phyloP scores from a whole-genome alignment of 2,113 vertebrate species.

The Anolis sagrei region DNA sequence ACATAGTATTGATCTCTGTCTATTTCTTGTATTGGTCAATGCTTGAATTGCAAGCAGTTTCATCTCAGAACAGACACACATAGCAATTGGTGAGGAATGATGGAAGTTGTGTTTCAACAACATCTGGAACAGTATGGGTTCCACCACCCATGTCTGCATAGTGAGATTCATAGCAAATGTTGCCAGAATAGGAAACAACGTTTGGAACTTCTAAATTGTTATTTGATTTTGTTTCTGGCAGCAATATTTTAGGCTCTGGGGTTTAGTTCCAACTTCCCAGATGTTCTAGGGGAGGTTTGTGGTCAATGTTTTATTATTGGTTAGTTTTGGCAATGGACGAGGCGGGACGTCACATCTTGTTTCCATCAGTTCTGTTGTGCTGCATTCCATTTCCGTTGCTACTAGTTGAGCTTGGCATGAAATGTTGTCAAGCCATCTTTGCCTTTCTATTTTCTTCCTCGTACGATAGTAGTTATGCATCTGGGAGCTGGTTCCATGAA shows the following conservation, averaged over 20 bases:
- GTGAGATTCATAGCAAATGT: background rate
- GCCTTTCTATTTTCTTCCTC: background rate
- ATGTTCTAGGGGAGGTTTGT: slow-evolving; percentile 3
- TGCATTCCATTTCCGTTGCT: background rate
- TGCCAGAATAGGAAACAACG: background rate
- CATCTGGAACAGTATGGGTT: too few relatives aligned
- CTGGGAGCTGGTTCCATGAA: background rate
- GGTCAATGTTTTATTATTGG: background rate
- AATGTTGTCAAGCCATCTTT: background rate
- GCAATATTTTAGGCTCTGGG: background rate
- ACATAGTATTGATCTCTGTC: too few relatives aligned
- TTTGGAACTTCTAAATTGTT: background rate
- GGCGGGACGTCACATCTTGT: background rate
- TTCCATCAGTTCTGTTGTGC: background rate
- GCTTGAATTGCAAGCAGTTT: too few relatives aligned
- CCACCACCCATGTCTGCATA: too few relatives aligned
- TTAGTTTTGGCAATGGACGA: slow-evolving; percentile 27
- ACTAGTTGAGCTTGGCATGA: background rate
- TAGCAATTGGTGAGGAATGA: too few relatives aligned
- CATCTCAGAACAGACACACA: too few relatives aligned
- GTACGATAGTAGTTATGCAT: background rate
- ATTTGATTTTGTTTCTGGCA: background rate
- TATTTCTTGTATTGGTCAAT: too few relatives aligned
- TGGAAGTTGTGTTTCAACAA: too few relatives aligned
- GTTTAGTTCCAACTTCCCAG: background rate